Percentiles rank a stretch among this genome's conserved stretches.
phyloP scores from a whole-genome alignment of 2,888 invertebrate species.

The Thelaira solivaga region DNA sequence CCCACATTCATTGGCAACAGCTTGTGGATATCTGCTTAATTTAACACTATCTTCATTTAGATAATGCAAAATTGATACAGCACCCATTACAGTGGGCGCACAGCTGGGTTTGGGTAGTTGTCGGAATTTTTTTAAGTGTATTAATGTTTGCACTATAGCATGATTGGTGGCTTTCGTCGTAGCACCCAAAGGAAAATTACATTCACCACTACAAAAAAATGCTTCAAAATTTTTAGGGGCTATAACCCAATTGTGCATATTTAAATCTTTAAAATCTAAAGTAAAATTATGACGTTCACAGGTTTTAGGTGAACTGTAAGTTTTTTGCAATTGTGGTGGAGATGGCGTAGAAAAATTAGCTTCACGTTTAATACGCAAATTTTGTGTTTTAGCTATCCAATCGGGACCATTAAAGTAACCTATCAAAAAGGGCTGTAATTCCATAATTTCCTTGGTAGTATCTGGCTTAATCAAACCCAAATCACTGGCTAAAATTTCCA shows the following conservation, averaged over 20 bases:
- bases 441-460: conserved; percentile 77
- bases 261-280: conserved; percentile 91
- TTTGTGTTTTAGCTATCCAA: conserved; percentile 80
- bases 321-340: conserved; percentile 59
- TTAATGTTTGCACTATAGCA: conserved; percentile 94
- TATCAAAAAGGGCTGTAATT: conserved; percentile 93
- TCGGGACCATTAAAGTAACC: conserved; percentile 87
- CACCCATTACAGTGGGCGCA: conserved; percentile 91
- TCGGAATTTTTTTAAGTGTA: conserved; percentile 89
- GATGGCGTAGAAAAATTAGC: conserved; percentile 50
- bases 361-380: conserved; percentile 71
- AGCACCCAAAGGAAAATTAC: conserved; percentile 93
- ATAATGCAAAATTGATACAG: conserved; percentile 93
- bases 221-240: conserved; percentile 96
- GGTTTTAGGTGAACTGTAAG: conserved; percentile 78
- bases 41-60: conserved; percentile 93
- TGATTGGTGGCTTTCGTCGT: conserved; percentile 98
- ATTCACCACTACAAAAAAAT: conserved; percentile 94
- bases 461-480: conserved; percentile 82
- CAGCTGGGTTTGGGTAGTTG: conserved; percentile 93
- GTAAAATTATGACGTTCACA: conserved; percentile 93
- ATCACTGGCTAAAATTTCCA: conserved; percentile 82
- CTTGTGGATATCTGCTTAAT: conserved; percentile 94
- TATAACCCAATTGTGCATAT: conserved; percentile 97
- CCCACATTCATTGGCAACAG: conserved; percentile 97